Conservation (phyloP, 30 jellyfish, hydroid and myxozoan species). For the Clytia hemisphaerica region DNA sequence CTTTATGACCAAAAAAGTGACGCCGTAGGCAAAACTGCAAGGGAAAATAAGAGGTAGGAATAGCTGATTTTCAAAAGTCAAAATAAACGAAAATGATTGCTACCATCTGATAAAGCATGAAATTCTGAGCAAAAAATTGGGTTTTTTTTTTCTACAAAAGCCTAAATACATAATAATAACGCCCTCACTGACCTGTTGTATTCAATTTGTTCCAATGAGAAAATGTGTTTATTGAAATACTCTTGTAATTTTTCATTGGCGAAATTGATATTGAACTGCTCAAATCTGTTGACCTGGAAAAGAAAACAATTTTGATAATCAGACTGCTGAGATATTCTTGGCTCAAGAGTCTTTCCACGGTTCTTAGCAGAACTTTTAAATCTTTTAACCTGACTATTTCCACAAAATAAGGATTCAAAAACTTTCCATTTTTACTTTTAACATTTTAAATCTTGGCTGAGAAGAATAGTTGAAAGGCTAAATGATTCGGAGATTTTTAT, state of each 20-base stretch:
- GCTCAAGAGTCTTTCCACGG: too few species aligned
- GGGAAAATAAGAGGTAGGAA: too few species aligned
- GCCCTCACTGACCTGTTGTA: conserved; percentile 53
- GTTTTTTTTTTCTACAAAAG: background rate
- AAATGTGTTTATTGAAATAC: conserved; percentile 85
- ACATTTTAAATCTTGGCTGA: too few species aligned
- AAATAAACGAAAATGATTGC: background rate
- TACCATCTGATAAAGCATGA: background rate
- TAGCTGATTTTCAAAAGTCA: too few species aligned
- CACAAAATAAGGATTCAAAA: background rate
- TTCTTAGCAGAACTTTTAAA: too few species aligned
- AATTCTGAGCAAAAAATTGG: background rate
- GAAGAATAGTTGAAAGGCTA: too few species aligned
- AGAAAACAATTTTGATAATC: conserved; percentile 2
- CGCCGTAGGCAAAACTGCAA: too few species aligned
- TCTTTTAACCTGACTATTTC: too few species aligned
- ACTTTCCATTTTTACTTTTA: too few species aligned
- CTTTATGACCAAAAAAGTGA: too few species aligned
- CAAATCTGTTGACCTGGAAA: conserved; percentile 79
- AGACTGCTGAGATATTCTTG: too few species aligned
- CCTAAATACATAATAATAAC: background rate
- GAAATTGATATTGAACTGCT: conserved; percentile 87
- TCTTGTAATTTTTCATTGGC: conserved; percentile 94
- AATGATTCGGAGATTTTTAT: too few species aligned
- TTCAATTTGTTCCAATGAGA: conserved; percentile 88